These are phyloP conservation scores for Microtus montanus DNA, from an alignment of 2,113 vertebrate species.

Conservation along the genomic window DNA sequence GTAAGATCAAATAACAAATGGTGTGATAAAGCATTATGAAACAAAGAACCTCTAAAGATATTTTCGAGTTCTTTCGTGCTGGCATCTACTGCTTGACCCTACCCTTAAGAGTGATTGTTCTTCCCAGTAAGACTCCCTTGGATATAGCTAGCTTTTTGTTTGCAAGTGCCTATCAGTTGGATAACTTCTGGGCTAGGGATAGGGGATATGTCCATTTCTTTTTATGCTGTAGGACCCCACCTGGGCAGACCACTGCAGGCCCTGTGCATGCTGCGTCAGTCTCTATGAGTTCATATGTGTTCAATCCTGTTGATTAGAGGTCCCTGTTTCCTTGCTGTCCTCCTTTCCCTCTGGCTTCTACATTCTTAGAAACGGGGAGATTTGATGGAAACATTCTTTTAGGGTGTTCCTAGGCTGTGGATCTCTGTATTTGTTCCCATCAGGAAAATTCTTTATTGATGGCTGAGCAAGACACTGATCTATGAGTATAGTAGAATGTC, in stretches of 20 bases:
- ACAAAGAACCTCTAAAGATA: neutral
- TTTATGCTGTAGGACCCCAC: neutral
- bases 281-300: neutral
- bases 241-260: neutral
- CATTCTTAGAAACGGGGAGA: neutral
- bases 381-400: neutral
- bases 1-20: too few relatives aligned
- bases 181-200: too few relatives aligned
- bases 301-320: neutral
- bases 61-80: neutral
- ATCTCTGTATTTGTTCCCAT: neutral
- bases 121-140: too few relatives aligned
- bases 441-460: neutral
- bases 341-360: neutral
- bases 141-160: neutral
- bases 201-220: neutral
- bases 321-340: neutral
- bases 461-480: neutral
- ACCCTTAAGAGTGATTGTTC: too few relatives aligned
- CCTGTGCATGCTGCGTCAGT: neutral
- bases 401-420: neutral
- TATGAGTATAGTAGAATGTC: neutral
- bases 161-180: neutral
- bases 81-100: too few relatives aligned
- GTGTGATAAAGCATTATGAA: neutral